Base-by-base conservation (phyloP, 2,888 invertebrate species). In the Ptychoptera albimana region DNA sequence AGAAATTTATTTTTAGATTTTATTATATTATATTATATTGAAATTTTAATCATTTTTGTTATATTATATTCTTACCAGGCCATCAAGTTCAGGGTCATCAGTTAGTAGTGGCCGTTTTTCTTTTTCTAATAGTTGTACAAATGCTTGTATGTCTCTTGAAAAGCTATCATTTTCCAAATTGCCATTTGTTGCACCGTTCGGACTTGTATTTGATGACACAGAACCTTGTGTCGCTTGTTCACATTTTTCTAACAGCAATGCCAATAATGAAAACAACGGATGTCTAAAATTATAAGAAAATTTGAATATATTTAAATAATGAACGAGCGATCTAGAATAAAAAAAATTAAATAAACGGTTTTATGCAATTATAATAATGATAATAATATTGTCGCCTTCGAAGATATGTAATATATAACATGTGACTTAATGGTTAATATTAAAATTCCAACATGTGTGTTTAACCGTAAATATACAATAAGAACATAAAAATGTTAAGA, bases 151-250 rank as follows among this genome's bases (percentile, higher is more conserved):
- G 44, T 54, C 54, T 46, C 51, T 49, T 36, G 54, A 52, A 51
- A 54, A 53, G 42, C 50, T 51, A 45, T 54, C 52, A 29, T 42
- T 48, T 41, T 51, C 52, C 23, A 48, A 47, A 42, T 49, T 53
- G 35, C 50, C 50, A 49, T 50, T 50, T 43, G 48, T 49, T 23
- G 52, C 48, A 38, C 51, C 51, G 50, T 50, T 52, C 29, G 51
- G 51, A 43, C 56, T 75, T 63, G 50, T 88, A 87, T 64, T 89
- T 87, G 49, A 70, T 69, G 10, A 68, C 68, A 93, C 91, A 43
- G 85, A 82, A 48, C 86, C 85, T 54, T 88, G 92, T 13, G 94
- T 94, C 15, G 96, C 94, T 60, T 92, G 77, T 70, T 96, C 96
- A 72, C 96, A 96, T 70, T 94, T 79, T 73, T 96, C 93, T 63